These are phyloP conservation scores for Synanceia verrucosa DNA, from an alignment of 2,797 vertebrate species.

Conservation along the genomic window DNA sequence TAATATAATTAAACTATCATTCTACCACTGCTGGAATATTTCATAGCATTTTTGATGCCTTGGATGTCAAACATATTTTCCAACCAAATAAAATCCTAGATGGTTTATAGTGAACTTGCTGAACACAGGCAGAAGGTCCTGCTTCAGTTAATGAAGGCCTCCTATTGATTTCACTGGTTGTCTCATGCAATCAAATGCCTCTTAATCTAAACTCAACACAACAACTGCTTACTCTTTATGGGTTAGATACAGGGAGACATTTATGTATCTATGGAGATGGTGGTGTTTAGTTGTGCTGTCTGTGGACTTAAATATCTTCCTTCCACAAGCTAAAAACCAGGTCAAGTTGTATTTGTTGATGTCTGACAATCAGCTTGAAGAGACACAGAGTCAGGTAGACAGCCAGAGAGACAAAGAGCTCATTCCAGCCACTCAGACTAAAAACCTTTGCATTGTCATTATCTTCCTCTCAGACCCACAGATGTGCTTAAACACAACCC, in stretches of 20 bases:
- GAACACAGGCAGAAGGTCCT: neutral
- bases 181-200: neutral
- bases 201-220: neutral
- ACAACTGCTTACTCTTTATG: neutral
- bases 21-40: neutral
- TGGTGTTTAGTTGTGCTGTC: neutral
- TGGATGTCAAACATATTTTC: neutral
- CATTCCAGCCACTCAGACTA: neutral
- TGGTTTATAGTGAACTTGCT: neutral
- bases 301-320: neutral
- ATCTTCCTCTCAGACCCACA: slow-evolving; percentile 8
- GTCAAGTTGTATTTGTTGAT: neutral
- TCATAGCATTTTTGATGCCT: neutral
- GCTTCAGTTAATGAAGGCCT: slow-evolving; percentile 12
- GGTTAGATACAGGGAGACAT: neutral
- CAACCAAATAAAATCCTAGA: neutral
- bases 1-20: neutral
- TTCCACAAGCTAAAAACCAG: neutral
- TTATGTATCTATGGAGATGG: neutral
- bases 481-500: slow-evolving; percentile 1
- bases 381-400: neutral
- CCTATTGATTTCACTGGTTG: neutral
- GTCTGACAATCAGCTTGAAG: neutral
- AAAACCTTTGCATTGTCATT: neutral
- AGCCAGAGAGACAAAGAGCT: neutral